Evolutionary conservation across 2,888 invertebrate species (phyloP), one percentile per base, ranked within the genome.

Genomic region (Anoplius nigerrimus): DNA sequence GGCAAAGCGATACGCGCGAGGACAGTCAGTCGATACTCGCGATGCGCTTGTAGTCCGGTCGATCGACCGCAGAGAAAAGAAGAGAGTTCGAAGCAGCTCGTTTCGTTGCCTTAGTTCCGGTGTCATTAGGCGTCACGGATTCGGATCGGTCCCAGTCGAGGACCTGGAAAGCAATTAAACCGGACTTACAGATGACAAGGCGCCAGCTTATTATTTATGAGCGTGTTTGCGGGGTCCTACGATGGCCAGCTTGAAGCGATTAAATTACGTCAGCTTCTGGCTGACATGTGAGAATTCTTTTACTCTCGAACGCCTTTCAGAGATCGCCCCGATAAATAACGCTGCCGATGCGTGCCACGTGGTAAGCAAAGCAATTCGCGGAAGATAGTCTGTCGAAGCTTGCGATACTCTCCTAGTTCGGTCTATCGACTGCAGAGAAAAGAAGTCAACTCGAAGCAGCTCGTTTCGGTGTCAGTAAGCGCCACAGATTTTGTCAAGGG

Each of bases 261-360:
- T 11, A 34, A 34, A 34, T 34, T 13, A 1, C 27, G 27, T 2
- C 27, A 6, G 34, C 34, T 11, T 13, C 6, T 8, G 34, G 6
- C 11, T 1, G 11, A 34, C 34, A 13, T 13, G 11, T 16, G 55
- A 34, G 55, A 34, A 56, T 56, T 15, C 55, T 27, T 56, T 24
- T 56, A 34, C 55, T 18, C 20, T 16, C 42, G 27, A 20, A 42
- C 34, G 42, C 16, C 20, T 16, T 34, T 16, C 18, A 56, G 55
- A 56, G 42, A 56, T 20, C 34, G 42, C n/a, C n/a, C 27, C 18
- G 27, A 56, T 42, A 56, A 56, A 56, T 56, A 56, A 56, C 55
- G 34, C 55, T 20, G 55, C 20, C 27, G 53, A 54, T 54, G 27
- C 27, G 53, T 54, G 27, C 13, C 24, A 6, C 20, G 6, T n/a